Conservation (phyloP, 2,113 vertebrate species). For the Pseudois nayaur region DNA sequence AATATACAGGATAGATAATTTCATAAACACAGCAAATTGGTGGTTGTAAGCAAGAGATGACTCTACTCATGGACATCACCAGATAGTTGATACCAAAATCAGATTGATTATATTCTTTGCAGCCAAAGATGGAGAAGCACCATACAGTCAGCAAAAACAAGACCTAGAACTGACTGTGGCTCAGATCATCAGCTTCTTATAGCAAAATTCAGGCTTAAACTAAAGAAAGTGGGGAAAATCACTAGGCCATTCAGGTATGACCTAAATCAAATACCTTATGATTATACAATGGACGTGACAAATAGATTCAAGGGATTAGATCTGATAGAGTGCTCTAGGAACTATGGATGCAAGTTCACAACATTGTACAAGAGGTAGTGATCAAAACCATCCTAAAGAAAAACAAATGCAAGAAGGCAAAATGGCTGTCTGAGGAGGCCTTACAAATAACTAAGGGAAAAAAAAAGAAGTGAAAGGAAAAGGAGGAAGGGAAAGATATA, state of each 20-base stretch:
- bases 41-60: background rate
- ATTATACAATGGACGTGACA: background rate
- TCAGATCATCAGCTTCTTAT: background rate
- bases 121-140: background rate
- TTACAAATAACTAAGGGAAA: background rate
- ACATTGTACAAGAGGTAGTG: background rate
- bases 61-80: background rate
- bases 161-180: background rate
- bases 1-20: background rate
- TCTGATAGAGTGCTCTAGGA: background rate
- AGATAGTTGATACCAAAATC: background rate
- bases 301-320: background rate
- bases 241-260: background rate
- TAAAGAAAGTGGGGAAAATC: background rate
- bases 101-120: background rate
- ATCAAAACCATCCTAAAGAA: background rate
- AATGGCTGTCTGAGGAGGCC: background rate
- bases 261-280: background rate
- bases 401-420: background rate
- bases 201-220: background rate
- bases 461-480: background rate
- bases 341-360: background rate
- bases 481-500: background rate
- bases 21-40: background rate
- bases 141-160: background rate